A percentile compares a stretch with the other conserved stretches of the same genome.
Conservation (phyloP, 2,797 vertebrate genomes). For the Zenarchopterus dispar region DNA sequence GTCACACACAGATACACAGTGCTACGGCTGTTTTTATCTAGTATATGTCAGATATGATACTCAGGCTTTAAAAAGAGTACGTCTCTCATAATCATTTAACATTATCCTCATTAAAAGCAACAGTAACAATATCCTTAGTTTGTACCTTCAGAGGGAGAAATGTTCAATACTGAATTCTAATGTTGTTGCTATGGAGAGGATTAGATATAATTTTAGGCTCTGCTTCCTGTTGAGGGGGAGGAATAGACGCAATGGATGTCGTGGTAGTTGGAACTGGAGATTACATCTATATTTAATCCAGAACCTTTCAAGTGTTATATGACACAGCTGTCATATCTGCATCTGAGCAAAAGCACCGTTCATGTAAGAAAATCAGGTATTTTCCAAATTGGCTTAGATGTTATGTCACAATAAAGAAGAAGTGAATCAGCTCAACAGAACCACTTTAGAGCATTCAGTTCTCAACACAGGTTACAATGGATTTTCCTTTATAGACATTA, state of each 20-base stretch:
- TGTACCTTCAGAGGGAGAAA: conserved; percentile 46
- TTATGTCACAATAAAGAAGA: conserved; percentile 13
- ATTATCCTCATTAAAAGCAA: background rate
- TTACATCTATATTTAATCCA: conserved; percentile 81
- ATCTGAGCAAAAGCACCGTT: conserved; percentile 34
- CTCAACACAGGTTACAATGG: conserved; percentile 8
- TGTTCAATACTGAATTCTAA: conserved; percentile 46
- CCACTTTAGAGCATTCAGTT: conserved; percentile 4
- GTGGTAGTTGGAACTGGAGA: conserved; percentile 56
- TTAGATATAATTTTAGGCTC: conserved; percentile 56
- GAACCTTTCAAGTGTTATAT: conserved; percentile 62
- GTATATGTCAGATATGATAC: no score
- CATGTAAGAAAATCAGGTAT: conserved; percentile 36
- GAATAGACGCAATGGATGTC: conserved; percentile 55
- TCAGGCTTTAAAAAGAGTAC: no score
- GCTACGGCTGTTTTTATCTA: no score
- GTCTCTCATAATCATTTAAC: no score
- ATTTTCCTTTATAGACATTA: background rate
- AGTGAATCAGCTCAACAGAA: conserved; percentile 4
- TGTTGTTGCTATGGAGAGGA: conserved; percentile 70
- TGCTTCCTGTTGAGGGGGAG: conserved; percentile 60
- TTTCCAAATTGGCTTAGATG: conserved; percentile 2
- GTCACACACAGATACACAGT: no score
- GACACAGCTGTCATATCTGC: conserved; percentile 61
- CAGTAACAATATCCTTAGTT: conserved; percentile 11